A percentile compares a stretch with the other conserved stretches of the same genome.
Evolutionary conservation across 1,140 invertebrate species (phyloP).

Genomic region (Drosophila sp.): DNA sequence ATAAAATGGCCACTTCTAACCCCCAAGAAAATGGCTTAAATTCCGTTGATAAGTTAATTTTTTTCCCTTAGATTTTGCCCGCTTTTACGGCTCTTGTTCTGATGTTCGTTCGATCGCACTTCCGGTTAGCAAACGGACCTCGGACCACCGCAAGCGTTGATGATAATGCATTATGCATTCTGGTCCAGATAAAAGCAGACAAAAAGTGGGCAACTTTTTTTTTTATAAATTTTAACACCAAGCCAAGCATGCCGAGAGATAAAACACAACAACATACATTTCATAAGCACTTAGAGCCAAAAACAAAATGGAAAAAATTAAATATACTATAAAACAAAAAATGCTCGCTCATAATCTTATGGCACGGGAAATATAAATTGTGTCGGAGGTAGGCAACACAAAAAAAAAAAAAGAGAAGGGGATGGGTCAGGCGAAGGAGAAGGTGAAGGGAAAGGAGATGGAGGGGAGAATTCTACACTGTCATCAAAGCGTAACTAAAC

Average conservation of each 20-base stretch:
- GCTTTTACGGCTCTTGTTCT: conserved; percentile 35
- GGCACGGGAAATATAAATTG: conserved; percentile 78
- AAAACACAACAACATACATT: conserved; percentile 68
- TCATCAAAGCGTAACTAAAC: conserved; percentile 82
- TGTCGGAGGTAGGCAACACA: conserved; percentile 47
- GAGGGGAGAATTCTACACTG: conserved; percentile 66
- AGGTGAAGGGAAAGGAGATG: neutral
- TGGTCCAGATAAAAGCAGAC: conserved; percentile 23
- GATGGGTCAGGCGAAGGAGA: neutral
- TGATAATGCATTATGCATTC: conserved; percentile 78
- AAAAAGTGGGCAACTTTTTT: conserved; percentile 43
- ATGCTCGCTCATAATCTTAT: conserved; percentile 31
- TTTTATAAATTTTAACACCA: conserved; percentile 58
- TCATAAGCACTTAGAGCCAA: conserved; percentile 68
- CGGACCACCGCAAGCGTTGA: conserved; percentile 40
- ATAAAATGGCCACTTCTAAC: neutral
- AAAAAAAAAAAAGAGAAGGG: conserved; percentile 22
- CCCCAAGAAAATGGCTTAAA: neutral
- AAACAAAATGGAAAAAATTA: conserved; percentile 12
- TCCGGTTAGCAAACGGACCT: conserved; percentile 56
- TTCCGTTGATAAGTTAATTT: conserved; percentile 7
- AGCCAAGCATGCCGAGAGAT: conserved; percentile 62
- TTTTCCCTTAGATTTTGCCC: conserved; percentile 15
- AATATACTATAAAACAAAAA: conserved; percentile 27
- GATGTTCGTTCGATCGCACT: conserved; percentile 54